Evolutionary conservation across 2,888 invertebrate genomes (phyloP).

Genomic region (Microctonus hyperodae): DNA sequence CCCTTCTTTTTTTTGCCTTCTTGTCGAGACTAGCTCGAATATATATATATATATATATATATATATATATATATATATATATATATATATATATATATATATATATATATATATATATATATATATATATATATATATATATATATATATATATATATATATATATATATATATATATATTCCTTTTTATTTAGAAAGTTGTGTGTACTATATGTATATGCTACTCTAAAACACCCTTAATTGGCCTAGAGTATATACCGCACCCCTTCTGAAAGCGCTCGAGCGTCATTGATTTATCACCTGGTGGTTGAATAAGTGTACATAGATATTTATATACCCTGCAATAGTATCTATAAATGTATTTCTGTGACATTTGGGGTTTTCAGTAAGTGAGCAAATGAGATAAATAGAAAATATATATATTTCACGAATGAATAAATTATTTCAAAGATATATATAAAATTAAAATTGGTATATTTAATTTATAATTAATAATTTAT

Average conservation of each 20-base stretch:
- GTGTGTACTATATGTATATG: background rate
- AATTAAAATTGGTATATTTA: background rate
- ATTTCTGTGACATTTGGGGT: background rate
- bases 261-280: constrained; percentile 25
- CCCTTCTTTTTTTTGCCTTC: constrained; percentile 23
- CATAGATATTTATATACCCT: background rate
- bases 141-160: too few relatives aligned
- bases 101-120: too few relatives aligned
- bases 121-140: too few relatives aligned
- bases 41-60: too few relatives aligned
- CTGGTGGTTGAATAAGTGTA: background rate
- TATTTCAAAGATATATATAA: background rate
- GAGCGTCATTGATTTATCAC: constrained; percentile 53
- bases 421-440: background rate
- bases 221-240: constrained; percentile 63
- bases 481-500: background rate
- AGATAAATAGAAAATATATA: constrained; percentile 4
- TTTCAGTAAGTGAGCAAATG: background rate
- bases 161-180: too few relatives aligned
- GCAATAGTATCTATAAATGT: background rate
- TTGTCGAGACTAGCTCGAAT: background rate
- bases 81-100: too few relatives aligned
- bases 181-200: constrained; percentile 19
- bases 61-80: too few relatives aligned
- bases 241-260: constrained; percentile 48